Evolutionary conservation across 2,888 invertebrate species (phyloP), one percentile per base, ranked within the genome.

Genomic region (Amiota minor): DNA sequence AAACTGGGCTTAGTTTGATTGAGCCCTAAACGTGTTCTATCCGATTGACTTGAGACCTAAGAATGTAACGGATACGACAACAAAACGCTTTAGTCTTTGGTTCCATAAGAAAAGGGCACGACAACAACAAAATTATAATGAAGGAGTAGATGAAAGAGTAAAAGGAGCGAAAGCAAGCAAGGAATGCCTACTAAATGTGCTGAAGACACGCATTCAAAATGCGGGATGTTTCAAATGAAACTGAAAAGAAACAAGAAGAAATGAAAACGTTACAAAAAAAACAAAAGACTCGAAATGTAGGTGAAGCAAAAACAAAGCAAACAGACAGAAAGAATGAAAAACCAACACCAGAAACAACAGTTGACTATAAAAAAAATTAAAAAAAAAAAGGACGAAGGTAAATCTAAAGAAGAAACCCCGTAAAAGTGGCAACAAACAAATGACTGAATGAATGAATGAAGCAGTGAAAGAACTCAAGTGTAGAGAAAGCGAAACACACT

Each of bases 391-490:
- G 20, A 35, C 49, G 35, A 35, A 35, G 35, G 35, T 35, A 35
- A 35, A 35, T 35, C 35, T 35, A 35, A 35, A 35, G 35, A 65
- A 65, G 18, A 65, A 18, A 16, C 49, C 49, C 46, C 16, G 20
- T 18, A 18, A 46, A 12, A 64, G 16, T 14, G 47, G 23, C 45
- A 65, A 65, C 18, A 16, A 50, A 45, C 47, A 16, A 55, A 46
- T 55, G 18, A 50, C 53, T 53, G 53, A 20, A 35, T 23, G 4
- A 64, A 18, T 45, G 47, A 69, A 69, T 35, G 45, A 50, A 62
- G 61, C 50, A 61, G 71, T 35, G 62, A 56, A 18, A 35, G 64
- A 62, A 71, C 49, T n/a, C 69, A 56, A n/a, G 20, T 18, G 56
- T 18, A 50, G 46, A 12, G 53, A 68, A 50, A 68, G 46, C 53